Conservation (phyloP, 2,113 vertebrate genomes). For the Pseudorhombus dupliciocellatus region DNA sequence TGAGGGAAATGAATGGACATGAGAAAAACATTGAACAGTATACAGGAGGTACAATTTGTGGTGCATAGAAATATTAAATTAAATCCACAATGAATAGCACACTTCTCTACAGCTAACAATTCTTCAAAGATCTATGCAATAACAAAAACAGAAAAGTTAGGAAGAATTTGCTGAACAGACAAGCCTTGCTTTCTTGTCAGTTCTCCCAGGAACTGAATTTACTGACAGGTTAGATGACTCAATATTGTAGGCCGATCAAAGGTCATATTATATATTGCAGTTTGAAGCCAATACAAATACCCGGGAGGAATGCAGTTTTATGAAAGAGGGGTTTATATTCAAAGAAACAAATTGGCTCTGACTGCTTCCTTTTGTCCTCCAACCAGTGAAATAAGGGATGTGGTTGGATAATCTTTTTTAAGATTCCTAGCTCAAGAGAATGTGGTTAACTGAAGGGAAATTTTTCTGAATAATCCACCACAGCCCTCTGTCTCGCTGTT, state of each 20-base stretch:
- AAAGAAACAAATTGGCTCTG: not conserved
- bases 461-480: not conserved
- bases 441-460: not conserved
- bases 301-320: not conserved
- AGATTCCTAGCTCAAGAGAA: not conserved
- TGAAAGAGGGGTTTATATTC: slow-evolving; percentile 1
- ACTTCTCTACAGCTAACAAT: not conserved
- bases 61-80: not conserved
- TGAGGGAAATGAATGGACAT: not conserved
- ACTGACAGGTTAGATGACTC: slow-evolving; percentile 31
- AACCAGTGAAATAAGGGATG: not conserved
- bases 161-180: not conserved
- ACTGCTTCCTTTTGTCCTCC: not conserved
- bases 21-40: too few relatives aligned
- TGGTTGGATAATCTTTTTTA: not conserved
- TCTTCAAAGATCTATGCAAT: not conserved
- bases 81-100: not conserved
- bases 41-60: not conserved
- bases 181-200: not conserved
- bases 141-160: not conserved
- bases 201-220: not conserved
- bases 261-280: slow-evolving; percentile 24
- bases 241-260: slow-evolving; percentile 33
- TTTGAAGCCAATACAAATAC: not conserved
- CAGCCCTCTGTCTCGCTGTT: not conserved